These are phyloP conservation scores for Acleris cristana DNA, from an alignment of 2,888 invertebrate genomes.

Conservation along the genomic window DNA sequence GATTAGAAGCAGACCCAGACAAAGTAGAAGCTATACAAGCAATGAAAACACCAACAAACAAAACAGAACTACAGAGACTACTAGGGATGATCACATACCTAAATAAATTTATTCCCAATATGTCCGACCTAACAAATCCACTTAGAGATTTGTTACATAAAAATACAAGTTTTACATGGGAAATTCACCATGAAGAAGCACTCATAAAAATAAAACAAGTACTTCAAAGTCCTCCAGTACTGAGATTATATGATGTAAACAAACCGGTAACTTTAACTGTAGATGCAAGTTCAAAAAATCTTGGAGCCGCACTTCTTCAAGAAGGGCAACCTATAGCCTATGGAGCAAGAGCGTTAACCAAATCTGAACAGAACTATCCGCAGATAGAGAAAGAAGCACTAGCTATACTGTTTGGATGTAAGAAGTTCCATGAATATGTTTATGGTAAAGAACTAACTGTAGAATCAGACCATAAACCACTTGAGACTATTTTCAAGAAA, in stretches of 20 bases:
- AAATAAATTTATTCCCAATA: conserved; percentile 32
- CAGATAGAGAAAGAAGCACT: conserved; percentile 34
- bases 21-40: conserved; percentile 39
- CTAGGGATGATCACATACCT: conserved; percentile 37
- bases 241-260: conserved; percentile 31
- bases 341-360: conserved; percentile 31
- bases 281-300: conserved; percentile 26
- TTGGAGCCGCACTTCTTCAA: conserved; percentile 36
- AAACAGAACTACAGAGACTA: conserved; percentile 39
- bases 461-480: conserved; percentile 38
- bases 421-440: conserved; percentile 40
- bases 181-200: conserved; percentile 23
- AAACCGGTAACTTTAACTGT: conserved; percentile 26
- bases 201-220: conserved; percentile 19
- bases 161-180: conserved; percentile 33
- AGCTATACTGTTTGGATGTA: conserved; percentile 36
- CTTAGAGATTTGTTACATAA: conserved; percentile 30
- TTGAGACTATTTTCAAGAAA: conserved; percentile 39
- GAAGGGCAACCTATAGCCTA: conserved; percentile 38
- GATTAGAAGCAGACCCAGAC: conserved; percentile 39
- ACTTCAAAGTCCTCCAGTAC: conserved; percentile 26
- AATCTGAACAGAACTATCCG: conserved; percentile 30
- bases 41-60: conserved; percentile 39
- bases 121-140: conserved; percentile 4
- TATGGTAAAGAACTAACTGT: conserved; percentile 38